Evolutionary conservation across 2,113 vertebrate genomes (phyloP).

Genomic region (Hydrochoerus hydrochaeris): DNA sequence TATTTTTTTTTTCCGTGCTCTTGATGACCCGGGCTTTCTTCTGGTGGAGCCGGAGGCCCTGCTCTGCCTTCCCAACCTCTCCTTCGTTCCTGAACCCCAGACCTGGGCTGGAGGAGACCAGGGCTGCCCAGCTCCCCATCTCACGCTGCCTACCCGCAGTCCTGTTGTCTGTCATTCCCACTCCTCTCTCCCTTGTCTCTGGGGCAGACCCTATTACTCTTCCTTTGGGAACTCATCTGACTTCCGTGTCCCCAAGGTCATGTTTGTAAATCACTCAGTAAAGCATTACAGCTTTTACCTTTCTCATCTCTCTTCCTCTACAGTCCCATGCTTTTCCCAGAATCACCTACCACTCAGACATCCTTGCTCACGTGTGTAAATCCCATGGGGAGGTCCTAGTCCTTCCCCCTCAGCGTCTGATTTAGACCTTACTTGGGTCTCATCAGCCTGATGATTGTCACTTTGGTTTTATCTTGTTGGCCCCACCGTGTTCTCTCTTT

Average conservation of each 20-base stretch:
- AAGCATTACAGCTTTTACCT: background rate
- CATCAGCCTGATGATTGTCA: background rate
- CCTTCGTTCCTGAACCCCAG: background rate
- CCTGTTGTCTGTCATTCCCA: background rate
- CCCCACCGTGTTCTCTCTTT: background rate
- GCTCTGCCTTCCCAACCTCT: background rate
- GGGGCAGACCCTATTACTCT: background rate
- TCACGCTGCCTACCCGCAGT: background rate
- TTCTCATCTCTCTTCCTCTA: background rate
- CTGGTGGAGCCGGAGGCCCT: background rate
- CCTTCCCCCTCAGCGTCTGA: background rate
- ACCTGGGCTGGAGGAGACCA: background rate
- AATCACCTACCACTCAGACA: background rate
- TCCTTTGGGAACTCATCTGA: background rate
- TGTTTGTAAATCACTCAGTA: background rate
- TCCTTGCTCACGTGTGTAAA: background rate
- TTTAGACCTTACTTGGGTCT: background rate
- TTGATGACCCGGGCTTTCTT: background rate
- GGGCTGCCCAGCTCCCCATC: background rate
- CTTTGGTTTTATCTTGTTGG: background rate
- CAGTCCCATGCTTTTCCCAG: background rate
- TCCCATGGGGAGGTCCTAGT: background rate
- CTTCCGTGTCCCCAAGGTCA: background rate
- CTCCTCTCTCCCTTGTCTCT: background rate
- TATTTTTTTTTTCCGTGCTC: background rate